Percentiles rank a stretch among this genome's conserved stretches.
Conservation (phyloP, 2,888 invertebrate genomes). For the Acanthacorydalis orientalis region DNA sequence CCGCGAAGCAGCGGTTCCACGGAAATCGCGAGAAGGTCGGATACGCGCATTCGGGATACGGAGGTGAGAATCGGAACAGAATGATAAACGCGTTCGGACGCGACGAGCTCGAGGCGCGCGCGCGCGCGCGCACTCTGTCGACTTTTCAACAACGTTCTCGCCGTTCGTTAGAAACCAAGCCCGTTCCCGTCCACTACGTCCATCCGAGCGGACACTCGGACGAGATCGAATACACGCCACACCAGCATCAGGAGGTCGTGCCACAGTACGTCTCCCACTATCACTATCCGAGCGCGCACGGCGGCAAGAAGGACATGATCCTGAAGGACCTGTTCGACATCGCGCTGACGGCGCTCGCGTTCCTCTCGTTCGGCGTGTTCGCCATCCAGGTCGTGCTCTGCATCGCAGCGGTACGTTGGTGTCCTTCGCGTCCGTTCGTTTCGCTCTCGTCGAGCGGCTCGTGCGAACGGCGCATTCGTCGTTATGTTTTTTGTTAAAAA, state of each 20-base stretch:
- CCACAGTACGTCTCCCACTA: slow-evolving; percentile 17
- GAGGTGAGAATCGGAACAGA: no score
- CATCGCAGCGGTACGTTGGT: slow-evolving; percentile 43
- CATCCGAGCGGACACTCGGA: not conserved
- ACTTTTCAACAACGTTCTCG: not conserved
- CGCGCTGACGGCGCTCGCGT: slow-evolving; percentile 65
- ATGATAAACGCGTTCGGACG: no score
- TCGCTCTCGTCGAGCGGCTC: no score
- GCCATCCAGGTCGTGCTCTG: slow-evolving; percentile 64
- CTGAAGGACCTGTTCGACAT: slow-evolving; percentile 62
- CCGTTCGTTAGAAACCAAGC: slow-evolving; percentile 7
- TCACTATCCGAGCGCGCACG: slow-evolving; percentile 18
- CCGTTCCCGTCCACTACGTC: no score
- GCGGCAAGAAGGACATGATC: slow-evolving; percentile 38
- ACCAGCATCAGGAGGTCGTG: slow-evolving; percentile 11
- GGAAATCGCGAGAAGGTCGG: slow-evolving; percentile 20
- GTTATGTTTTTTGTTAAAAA: no score
- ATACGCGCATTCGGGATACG: slow-evolving; percentile 20
- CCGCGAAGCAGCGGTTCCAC: not conserved
- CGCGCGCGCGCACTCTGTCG: not conserved
- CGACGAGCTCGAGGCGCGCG: not conserved
- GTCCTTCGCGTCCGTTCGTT: no score
- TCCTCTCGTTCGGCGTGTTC: slow-evolving; percentile 66
- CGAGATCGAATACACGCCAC: slow-evolving; percentile 12
- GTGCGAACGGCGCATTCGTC: no score